Conservation (phyloP, 2,888 invertebrate species). For the Synergus gifuensis region DNA sequence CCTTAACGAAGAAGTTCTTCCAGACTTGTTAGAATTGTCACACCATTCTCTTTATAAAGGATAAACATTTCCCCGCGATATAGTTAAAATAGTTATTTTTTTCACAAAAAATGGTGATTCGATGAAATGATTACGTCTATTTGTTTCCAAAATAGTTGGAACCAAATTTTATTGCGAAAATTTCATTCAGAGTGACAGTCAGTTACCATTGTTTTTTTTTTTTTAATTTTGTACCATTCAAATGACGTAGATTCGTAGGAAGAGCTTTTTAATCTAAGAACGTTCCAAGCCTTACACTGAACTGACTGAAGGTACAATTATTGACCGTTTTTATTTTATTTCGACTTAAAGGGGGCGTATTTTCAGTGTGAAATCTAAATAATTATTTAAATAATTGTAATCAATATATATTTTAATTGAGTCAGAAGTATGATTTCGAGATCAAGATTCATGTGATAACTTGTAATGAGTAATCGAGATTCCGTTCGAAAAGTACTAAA, state of each 20-base stretch:
- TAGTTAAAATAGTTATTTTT: slow-evolving; percentile 16
- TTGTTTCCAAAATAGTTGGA: slow-evolving; percentile 20
- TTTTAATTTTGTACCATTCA: slow-evolving; percentile 14
- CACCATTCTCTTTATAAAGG: neutral
- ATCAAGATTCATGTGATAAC: neutral
- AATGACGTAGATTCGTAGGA: slow-evolving; percentile 1
- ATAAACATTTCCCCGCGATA: neutral
- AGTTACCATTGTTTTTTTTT: slow-evolving; percentile 23
- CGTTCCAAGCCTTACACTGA: slow-evolving; percentile 1
- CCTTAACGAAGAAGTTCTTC: slow-evolving; percentile 62
- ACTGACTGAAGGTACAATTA: slow-evolving; percentile 11
- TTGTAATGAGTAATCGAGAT: neutral
- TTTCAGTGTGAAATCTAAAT: slow-evolving; percentile 3
- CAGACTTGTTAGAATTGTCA: slow-evolving; percentile 57
- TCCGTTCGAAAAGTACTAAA: neutral
- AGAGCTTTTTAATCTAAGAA: slow-evolving; percentile 32
- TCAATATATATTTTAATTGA: neutral
- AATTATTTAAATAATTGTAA: neutral
- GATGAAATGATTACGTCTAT: slow-evolving; percentile 4
- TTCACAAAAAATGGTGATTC: slow-evolving; percentile 9
- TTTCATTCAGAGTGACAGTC: neutral
- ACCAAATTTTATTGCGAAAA: neutral
- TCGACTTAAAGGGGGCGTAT: neutral
- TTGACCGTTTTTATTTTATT: slow-evolving; percentile 9
- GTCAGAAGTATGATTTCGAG: neutral